phyloP scores from a whole-genome alignment of 2,113 vertebrate species.

The Coptodon bakossiorum region DNA sequence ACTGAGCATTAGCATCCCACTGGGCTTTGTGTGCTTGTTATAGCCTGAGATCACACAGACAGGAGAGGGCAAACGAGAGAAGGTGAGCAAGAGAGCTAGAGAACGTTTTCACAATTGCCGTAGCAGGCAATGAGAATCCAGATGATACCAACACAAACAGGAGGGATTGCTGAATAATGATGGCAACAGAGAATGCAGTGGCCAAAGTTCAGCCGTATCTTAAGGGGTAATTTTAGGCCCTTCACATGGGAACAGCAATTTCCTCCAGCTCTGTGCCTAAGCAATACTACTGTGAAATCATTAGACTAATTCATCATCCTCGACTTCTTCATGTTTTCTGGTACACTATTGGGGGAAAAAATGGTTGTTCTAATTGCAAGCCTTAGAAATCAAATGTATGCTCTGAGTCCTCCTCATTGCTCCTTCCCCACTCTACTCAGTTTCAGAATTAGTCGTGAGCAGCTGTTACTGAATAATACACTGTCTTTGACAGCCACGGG shows the following conservation, averaged over 20 bases:
- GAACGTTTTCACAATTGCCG: background rate
- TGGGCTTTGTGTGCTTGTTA: slow-evolving; percentile 67
- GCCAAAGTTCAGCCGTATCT: slow-evolving; percentile 59
- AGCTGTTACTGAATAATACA: slow-evolving; percentile 11
- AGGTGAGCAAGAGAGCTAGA: slow-evolving; percentile 29
- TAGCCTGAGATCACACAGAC: slow-evolving; percentile 64
- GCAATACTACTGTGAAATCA: slow-evolving; percentile 67
- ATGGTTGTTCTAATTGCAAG: slow-evolving; percentile 60
- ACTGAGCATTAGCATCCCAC: slow-evolving; percentile 46
- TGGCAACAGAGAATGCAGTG: slow-evolving; percentile 23
- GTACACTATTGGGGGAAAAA: slow-evolving; percentile 32
- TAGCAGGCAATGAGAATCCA: background rate
- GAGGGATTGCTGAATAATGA: slow-evolving; percentile 39
- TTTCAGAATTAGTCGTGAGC: slow-evolving; percentile 24
- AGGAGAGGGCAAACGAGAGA: slow-evolving; percentile 32
- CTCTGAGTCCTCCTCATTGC: slow-evolving; percentile 21
- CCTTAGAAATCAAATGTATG: slow-evolving; percentile 48
- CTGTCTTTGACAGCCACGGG: slow-evolving; percentile 13
- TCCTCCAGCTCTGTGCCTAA: slow-evolving; percentile 62
- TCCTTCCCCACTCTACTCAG: background rate
- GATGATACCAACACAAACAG: slow-evolving; percentile 28
- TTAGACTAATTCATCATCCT: slow-evolving; percentile 69
- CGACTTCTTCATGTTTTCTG: slow-evolving; percentile 58
- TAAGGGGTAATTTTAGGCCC: slow-evolving; percentile 53
- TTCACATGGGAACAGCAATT: slow-evolving; percentile 59